Evolutionary conservation across 2,113 vertebrate species (phyloP).

Genomic region (Danio rerio): GRCz12tu NC_133177.1:23561001-23561500

Average conservation of each 20-base stretch:
- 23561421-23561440: neutral
- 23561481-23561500: too few relatives aligned
- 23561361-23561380: neutral
- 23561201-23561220: too few relatives aligned
- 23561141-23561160: neutral
- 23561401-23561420: neutral
- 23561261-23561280: too few relatives aligned
- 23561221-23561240: too few relatives aligned
- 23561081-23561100: slow-evolving; percentile 80
- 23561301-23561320: neutral
- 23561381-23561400: neutral
- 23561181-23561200: too few relatives aligned
- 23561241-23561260: too few relatives aligned
- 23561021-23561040: slow-evolving; percentile 93
- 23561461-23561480: neutral
- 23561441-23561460: neutral
- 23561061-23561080: slow-evolving; percentile 95
- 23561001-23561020: slow-evolving; percentile 95
- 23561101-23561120: neutral
- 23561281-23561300: neutral
- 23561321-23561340: neutral
- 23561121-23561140: neutral
- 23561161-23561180: neutral
- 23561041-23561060: slow-evolving; percentile 98
- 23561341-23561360: neutral